These are phyloP conservation scores for Pseudochaenichthys georgianus DNA, from an alignment of 2,797 vertebrate species.

Conservation along the genomic window DNA sequence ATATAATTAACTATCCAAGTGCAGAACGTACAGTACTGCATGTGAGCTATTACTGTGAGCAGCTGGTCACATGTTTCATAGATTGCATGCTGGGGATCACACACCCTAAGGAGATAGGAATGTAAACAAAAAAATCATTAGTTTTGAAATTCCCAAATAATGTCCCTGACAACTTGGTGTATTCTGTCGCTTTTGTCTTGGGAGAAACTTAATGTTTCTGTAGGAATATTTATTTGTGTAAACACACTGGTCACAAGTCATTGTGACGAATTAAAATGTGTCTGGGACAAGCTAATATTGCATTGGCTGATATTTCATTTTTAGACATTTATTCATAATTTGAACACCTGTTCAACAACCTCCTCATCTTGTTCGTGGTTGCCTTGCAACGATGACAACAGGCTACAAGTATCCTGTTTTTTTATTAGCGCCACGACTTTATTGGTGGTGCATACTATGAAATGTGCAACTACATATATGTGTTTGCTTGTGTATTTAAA, in stretches of 20 bases:
- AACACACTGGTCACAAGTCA: slow-evolving; percentile 20
- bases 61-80: slow-evolving; percentile 14
- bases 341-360: slow-evolving; percentile 40
- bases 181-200: not conserved
- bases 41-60: not conserved
- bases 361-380: slow-evolving; percentile 14
- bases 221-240: slow-evolving; percentile 6
- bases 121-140: slow-evolving; percentile 5
- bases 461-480: not conserved
- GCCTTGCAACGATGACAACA: slow-evolving; percentile 63
- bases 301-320: slow-evolving; percentile 18
- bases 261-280: slow-evolving; percentile 6
- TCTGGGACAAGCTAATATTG: slow-evolving; percentile 12
- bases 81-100: slow-evolving; percentile 11
- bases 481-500: slow-evolving; percentile 38
- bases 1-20: not conserved
- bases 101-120: not conserved
- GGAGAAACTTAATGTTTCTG: not conserved
- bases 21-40: not conserved
- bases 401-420: slow-evolving; percentile 1
- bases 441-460: slow-evolving; percentile 28
- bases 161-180: not conserved
- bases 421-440: slow-evolving; percentile 20
- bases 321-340: slow-evolving; percentile 27
- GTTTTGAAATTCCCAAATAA: not conserved